Percentiles rank a stretch among this genome's conserved stretches.
Evolutionary conservation across 2,113 vertebrate species (phyloP).

Genomic region (Prionailurus bengalensis): DNA sequence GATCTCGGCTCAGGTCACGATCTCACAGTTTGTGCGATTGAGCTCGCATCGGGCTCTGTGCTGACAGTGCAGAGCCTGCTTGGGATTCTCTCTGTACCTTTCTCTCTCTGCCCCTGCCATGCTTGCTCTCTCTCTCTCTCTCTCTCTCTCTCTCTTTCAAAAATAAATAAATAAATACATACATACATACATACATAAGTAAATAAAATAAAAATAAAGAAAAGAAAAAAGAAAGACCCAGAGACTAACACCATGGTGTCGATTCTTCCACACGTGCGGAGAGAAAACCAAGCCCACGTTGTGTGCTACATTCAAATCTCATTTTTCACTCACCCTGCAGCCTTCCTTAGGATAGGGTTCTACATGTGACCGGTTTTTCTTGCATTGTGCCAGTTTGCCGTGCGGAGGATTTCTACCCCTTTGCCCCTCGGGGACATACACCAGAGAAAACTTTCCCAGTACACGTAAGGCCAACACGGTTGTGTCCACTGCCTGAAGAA

Average conservation of each 20-base stretch:
- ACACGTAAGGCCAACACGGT: background rate
- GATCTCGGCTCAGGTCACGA: too few relatives aligned
- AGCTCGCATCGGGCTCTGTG: too few relatives aligned
- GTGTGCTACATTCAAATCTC: background rate
- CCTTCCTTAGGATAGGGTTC: background rate
- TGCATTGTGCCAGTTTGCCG: background rate
- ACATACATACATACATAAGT: fast-evolving
- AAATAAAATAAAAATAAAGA: too few relatives aligned
- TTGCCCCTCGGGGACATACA: background rate
- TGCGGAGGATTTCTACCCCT: background rate
- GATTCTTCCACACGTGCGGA: fast-evolving
- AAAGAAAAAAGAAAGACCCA: background rate
- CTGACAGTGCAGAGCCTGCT: too few relatives aligned
- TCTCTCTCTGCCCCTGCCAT: too few relatives aligned
- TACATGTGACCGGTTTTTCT: background rate
- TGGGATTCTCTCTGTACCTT: too few relatives aligned
- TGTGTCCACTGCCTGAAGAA: background rate
- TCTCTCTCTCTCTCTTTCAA: too few relatives aligned
- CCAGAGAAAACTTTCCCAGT: background rate
- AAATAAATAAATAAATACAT: too few relatives aligned
- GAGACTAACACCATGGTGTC: fast-evolving
- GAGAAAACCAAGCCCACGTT: fast-evolving
- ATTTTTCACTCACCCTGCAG: background rate
- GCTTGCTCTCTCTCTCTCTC: too few relatives aligned
- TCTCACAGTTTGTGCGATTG: too few relatives aligned